These are phyloP conservation scores for Hoplostethus atlanticus DNA, from an alignment of 2,797 vertebrate genomes.

Conservation along the genomic window DNA sequence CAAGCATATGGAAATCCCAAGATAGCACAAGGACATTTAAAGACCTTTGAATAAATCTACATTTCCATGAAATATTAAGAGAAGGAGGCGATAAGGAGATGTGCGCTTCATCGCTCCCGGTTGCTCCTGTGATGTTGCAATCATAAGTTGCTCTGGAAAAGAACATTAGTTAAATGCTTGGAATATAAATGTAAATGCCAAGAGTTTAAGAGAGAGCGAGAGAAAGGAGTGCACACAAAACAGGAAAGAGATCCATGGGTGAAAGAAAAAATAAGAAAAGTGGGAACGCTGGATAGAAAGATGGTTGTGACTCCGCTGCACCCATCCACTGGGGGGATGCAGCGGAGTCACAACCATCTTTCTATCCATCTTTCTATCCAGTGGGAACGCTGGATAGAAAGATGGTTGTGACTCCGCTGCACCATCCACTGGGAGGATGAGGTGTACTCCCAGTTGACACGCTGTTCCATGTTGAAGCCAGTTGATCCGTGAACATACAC, in stretches of 20 bases:
- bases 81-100: not conserved
- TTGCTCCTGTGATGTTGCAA: not conserved
- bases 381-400: not conserved
- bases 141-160: not conserved
- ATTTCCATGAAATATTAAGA: slow-evolving; percentile 10
- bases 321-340: slow-evolving; percentile 18
- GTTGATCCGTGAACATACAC: slow-evolving; percentile 45
- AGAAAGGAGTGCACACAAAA: not conserved
- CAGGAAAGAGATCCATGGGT: not conserved
- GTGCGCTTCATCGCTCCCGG: not conserved
- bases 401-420: slow-evolving; percentile 7
- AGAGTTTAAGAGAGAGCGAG: not conserved
- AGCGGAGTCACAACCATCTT: no score
- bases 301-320: slow-evolving; percentile 4
- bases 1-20: not conserved
- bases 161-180: not conserved
- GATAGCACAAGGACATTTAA: not conserved
- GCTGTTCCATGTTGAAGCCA: slow-evolving; percentile 28
- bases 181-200: no score
- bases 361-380: no score
- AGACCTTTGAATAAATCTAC: not conserved
- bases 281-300: not conserved
- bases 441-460: slow-evolving; percentile 14
- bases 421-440: slow-evolving; percentile 19
- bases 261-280: not conserved